Evolutionary conservation across 2,113 vertebrate species (phyloP).

Genomic region (Apistogramma diplotaenia): DNA sequence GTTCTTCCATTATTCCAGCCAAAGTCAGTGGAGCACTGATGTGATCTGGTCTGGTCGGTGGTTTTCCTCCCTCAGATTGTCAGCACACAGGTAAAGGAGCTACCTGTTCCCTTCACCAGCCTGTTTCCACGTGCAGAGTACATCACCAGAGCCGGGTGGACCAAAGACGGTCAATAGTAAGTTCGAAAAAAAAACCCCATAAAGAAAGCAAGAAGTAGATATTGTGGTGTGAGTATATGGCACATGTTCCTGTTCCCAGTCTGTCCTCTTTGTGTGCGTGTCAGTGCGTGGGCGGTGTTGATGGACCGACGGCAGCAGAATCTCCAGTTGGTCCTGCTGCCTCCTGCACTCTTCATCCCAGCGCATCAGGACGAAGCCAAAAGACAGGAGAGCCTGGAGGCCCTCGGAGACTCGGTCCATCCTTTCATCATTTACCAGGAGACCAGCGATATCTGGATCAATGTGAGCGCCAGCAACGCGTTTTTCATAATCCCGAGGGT

Average conservation of each 20-base stretch:
- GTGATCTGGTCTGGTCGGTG: neutral
- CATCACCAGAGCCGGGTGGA: constrained; percentile 92
- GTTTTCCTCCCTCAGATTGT: constrained; percentile 77
- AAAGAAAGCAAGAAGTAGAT: neutral
- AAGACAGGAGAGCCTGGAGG: constrained; percentile 78
- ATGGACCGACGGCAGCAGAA: constrained; percentile 89
- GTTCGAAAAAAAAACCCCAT: neutral
- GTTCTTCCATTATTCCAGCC: neutral
- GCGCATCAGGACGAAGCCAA: constrained; percentile 76
- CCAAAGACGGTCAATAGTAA: constrained; percentile 88
- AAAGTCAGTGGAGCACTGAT: neutral
- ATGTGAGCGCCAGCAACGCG: constrained; percentile 75
- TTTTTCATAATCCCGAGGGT: neutral
- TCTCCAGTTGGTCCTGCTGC: constrained; percentile 87
- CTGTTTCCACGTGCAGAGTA: constrained; percentile 89
- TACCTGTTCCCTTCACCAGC: constrained; percentile 81
- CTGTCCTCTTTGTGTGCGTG: constrained; percentile 4
- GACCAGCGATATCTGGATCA: constrained; percentile 92
- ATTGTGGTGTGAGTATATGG: neutral
- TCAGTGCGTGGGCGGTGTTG: constrained; percentile 89
- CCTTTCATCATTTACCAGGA: constrained; percentile 90
- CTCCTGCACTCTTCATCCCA: constrained; percentile 86
- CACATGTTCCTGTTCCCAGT: neutral
- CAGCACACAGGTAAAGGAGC: constrained; percentile 83
- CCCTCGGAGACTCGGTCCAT: constrained; percentile 79